Conservation (phyloP, 2,888 invertebrate species). For the Nephrotoma guestfalica region DNA sequence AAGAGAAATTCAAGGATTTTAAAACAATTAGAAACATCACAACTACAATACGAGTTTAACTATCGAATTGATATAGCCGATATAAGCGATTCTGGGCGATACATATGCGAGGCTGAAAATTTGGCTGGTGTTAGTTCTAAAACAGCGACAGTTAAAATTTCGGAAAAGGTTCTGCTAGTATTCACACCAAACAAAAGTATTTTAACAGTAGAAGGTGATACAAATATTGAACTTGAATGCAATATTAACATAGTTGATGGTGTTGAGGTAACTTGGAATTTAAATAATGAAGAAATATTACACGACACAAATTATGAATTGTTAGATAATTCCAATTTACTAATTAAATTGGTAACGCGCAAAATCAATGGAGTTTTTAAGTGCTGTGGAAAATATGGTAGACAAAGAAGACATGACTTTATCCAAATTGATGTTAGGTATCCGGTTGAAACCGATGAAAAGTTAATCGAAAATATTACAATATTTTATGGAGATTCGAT, state of each 20-base stretch:
- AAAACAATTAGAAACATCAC: slow-evolving; percentile 2
- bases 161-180: slow-evolving; percentile 7
- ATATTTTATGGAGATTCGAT: slow-evolving; percentile 3
- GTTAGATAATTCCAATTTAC: not conserved
- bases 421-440: slow-evolving; percentile 9
- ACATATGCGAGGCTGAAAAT: slow-evolving; percentile 36
- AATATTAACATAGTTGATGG: slow-evolving; percentile 7
- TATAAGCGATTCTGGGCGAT: slow-evolving; percentile 31
- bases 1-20: slow-evolving; percentile 5
- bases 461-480: slow-evolving; percentile 3
- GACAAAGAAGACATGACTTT: slow-evolving; percentile 7
- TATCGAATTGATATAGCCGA: slow-evolving; percentile 18
- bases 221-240: slow-evolving; percentile 12
- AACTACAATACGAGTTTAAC: slow-evolving; percentile 3
- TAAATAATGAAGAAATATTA: slow-evolving; percentile 9
- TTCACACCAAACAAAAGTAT: slow-evolving; percentile 3
- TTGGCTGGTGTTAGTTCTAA: slow-evolving; percentile 28
- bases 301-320: not conserved
- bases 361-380: slow-evolving; percentile 9
- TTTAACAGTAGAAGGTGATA: slow-evolving; percentile 9
- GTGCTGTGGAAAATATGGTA: slow-evolving; percentile 9
- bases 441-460: slow-evolving; percentile 7
- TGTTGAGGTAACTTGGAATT: slow-evolving; percentile 8
- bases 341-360: not conserved
- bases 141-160: slow-evolving; percentile 8